Conservation (phyloP, 2,888 invertebrate genomes). For the Megalurothrips usitatus region DNA sequence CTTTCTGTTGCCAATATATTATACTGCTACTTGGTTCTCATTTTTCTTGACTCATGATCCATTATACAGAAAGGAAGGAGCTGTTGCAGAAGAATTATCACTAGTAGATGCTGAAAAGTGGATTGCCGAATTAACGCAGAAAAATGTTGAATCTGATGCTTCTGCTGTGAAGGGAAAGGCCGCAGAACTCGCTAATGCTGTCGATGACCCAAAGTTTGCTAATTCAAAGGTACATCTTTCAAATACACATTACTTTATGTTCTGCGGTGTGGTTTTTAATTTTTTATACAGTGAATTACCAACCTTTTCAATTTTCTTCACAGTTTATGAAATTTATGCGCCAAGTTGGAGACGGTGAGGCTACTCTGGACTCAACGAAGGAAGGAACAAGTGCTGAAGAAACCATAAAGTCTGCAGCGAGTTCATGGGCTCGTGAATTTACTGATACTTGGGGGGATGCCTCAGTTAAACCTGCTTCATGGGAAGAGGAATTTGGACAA, state of each 20-base stretch:
- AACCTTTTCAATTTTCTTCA: slow-evolving; percentile 35
- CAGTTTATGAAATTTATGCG: slow-evolving; percentile 83
- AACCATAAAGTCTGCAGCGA: slow-evolving; percentile 21
- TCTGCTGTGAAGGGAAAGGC: slow-evolving; percentile 41
- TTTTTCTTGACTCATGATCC: background rate
- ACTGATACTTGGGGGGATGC: slow-evolving; percentile 31
- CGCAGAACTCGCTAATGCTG: slow-evolving; percentile 55
- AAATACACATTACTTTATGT: slow-evolving; percentile 20
- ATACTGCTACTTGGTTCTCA: no score
- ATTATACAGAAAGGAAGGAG: background rate
- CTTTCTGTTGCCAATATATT: no score
- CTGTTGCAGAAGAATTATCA: background rate
- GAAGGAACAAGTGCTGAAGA: slow-evolving; percentile 29
- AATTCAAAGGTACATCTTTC: slow-evolving; percentile 57
- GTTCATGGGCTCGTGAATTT: slow-evolving; percentile 32
- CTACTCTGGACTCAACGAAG: slow-evolving; percentile 50
- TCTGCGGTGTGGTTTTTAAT: background rate
- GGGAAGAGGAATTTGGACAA: slow-evolving; percentile 29
- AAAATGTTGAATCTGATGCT: background rate
- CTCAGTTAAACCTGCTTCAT: slow-evolving; percentile 3
- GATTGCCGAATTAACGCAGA: background rate
- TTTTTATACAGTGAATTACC: background rate
- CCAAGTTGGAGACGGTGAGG: slow-evolving; percentile 65
- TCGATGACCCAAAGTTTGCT: slow-evolving; percentile 63
- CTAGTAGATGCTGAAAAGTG: slow-evolving; percentile 4